phyloP scores from a whole-genome alignment of 1,140 invertebrate genomes.

The Tetramorium alpestre region DNA sequence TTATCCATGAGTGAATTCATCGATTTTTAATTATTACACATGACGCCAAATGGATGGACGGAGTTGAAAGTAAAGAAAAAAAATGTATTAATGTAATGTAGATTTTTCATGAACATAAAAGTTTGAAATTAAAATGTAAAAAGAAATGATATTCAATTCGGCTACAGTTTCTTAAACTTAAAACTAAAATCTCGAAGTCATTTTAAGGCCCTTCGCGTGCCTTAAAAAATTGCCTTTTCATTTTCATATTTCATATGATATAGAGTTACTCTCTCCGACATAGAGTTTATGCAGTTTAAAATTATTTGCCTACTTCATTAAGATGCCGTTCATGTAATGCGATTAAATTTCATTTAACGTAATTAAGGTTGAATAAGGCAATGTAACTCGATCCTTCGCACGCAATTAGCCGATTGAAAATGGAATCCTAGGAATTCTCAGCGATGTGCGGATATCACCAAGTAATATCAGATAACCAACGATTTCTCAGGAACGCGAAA shows the following conservation, averaged over 20 bases:
- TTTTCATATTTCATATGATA: not conserved
- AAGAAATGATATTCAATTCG: not conserved
- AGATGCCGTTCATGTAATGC: not conserved
- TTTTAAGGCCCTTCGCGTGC: no score
- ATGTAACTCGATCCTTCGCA: constrained; percentile 33
- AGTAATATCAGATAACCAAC: constrained; percentile 17
- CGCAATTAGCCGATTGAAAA: constrained; percentile 53
- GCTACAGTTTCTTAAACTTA: not conserved
- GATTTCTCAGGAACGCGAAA: constrained; percentile 19
- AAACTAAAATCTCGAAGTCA: not conserved
- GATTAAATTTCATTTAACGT: constrained; percentile 41
- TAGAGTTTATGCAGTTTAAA: not conserved
- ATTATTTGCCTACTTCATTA: constrained; percentile 20
- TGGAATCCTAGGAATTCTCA: constrained; percentile 42
- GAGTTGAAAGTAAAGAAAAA: not conserved
- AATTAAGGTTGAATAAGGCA: constrained; percentile 29
- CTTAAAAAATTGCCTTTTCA: not conserved
- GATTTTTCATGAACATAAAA: not conserved
- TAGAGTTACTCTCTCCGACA: not conserved
- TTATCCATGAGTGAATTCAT: constrained; percentile 4
- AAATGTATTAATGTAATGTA: not conserved
- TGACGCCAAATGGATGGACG: not conserved
- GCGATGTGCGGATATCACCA: constrained; percentile 18
- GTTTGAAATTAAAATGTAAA: constrained; percentile 11
- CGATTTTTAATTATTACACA: constrained; percentile 16